A percentile compares a stretch with the other conserved stretches of the same genome.
Conservation (phyloP, 1,140 invertebrate species). For the Drosophila jambulina region DNA sequence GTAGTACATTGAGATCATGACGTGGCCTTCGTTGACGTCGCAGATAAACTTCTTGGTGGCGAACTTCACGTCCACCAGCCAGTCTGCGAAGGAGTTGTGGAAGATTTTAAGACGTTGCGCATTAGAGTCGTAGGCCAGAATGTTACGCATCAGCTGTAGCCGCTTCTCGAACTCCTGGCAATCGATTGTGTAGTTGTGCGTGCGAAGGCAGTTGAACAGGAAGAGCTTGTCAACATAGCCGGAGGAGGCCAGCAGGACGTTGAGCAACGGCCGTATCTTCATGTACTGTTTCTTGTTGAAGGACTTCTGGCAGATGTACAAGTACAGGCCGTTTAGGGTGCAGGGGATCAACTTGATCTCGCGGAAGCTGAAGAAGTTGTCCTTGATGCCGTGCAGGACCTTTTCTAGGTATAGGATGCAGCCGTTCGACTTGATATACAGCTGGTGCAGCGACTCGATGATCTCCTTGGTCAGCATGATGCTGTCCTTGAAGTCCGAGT, state of each 20-base stretch:
- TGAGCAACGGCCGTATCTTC: slow-evolving; percentile 92
- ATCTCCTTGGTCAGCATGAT: slow-evolving; percentile 89
- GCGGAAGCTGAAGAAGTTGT: slow-evolving; percentile 95
- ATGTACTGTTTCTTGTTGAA: slow-evolving; percentile 95
- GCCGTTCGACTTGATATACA: slow-evolving; percentile 98
- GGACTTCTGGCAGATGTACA: slow-evolving; percentile 97
- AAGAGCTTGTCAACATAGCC: slow-evolving; percentile 93
- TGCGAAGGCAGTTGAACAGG: slow-evolving; percentile 92
- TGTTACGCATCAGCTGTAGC: slow-evolving; percentile 91
- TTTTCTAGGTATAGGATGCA: slow-evolving; percentile 97
- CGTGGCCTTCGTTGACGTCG: slow-evolving; percentile 93
- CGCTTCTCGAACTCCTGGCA: slow-evolving; percentile 94
- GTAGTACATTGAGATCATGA: slow-evolving; percentile 94
- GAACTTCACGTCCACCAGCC: slow-evolving; percentile 98
- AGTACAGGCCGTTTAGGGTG: slow-evolving; percentile 96
- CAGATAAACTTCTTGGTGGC: slow-evolving; percentile 97
- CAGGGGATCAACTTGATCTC: slow-evolving; percentile 95
- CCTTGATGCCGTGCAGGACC: slow-evolving; percentile 95
- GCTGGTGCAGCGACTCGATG: slow-evolving; percentile 96
- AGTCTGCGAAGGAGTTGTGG: slow-evolving; percentile 97
- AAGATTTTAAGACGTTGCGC: slow-evolving; percentile 91
- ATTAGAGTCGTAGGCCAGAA: slow-evolving; percentile 86
- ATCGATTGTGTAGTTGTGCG: slow-evolving; percentile 92
- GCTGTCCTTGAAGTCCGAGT: slow-evolving; percentile 88
- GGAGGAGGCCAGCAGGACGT: slow-evolving; percentile 94